Base-by-base conservation (phyloP, 2,797 vertebrate genomes). In the Streptopelia turtur region DNA sequence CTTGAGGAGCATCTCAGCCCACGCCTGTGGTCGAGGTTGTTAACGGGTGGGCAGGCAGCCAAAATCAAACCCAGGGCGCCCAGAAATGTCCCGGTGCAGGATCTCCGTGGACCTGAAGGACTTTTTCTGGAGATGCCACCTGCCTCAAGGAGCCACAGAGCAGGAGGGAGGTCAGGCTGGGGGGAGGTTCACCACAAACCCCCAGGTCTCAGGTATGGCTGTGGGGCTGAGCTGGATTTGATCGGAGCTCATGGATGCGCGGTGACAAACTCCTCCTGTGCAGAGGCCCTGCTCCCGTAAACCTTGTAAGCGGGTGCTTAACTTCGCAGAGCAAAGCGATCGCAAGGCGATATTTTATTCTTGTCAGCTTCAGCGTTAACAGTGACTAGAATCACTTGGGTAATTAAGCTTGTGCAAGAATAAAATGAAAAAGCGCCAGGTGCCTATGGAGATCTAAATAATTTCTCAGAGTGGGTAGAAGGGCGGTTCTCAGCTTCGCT, bases 331-430 rank as follows among this genome's bases (percentile, higher is more conserved):
- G 83, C 65, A 64, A 93, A 87, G 87, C 55, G 83, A 81, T 71
- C 74, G 87, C 76, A 53, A 53, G 23, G 50, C 57, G 78, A n/a
- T 94, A 57, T 83, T 94, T 96, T 75, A 96, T 92, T 90, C 91
- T 71, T 94, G 91, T 88, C 91, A 93, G 82, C 87, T 78, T 64
- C 72, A 50, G 53, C 3, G 2, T 75, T 89, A 91, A 50, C 60
- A 70, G 76, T 81, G 75, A 94, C 72, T 64, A 86, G 76, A 90
- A 91, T 87, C 89, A 78, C 72, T 86, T 85, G 83, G 86, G 79
- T 90, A 96, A 94, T 96, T 94, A 94, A 83, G 24, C 89, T 82
- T 47, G 87, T 92, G 83, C 63, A 92, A 72, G 74, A 94, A 61
- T 83, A 81, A 91, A 91, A 81, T 83, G 65, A 71, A 75, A 89